Base-by-base conservation (phyloP, 2,888 invertebrate genomes). In the Cordylochernes scorpioides region DNA sequence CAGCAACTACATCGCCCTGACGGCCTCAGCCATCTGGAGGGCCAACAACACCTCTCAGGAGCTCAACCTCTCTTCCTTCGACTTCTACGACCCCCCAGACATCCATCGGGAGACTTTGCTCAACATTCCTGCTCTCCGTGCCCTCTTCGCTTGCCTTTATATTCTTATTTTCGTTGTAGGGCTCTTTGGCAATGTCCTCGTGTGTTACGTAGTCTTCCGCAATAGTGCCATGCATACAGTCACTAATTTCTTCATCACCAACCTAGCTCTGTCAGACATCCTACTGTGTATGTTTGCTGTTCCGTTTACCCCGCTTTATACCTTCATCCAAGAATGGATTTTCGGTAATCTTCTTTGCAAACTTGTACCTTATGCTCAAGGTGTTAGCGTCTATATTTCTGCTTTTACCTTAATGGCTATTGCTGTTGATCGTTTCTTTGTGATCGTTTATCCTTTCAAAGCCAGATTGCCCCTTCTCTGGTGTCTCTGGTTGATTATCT, bases 161-260 rank as follows among this genome's bases (percentile, higher is more conserved):
- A 59, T 64, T 3, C 55, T 66, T 6, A 75, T 84, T 33, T 94
- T 91, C 50, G 63, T 77, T 0, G 59, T 84, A 24, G 94, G 94
- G 3, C 60, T 84, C 2, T 68, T 72, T 43, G 88, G 88, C 1
- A 88, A 88, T 53, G 63, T 71, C 1, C 58, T 94, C 12, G 91
- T 94, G 14, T 82, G 84, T 47, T 88, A 71, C 49, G 86, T 94
- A 10, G 88, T 97, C 5, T 64, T 74, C 18, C 63, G 80, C 17
- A 91, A 86, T 55, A 71, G 70, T 42, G 72, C 77, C 16, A 91
- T 94, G 91, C 88, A 88, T 50, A 86, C 88, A 0, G 91, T 94
- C 19, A 94, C 94, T 3, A 94, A 94, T 52, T 65, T 86, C 29
- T 94, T 94, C 57, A 94, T 94, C 48, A 78, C 82, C 24, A 94